Evolutionary conservation across 2,797 vertebrate genomes (phyloP).

Genomic region (Notoglanidium macrostoma): DNA sequence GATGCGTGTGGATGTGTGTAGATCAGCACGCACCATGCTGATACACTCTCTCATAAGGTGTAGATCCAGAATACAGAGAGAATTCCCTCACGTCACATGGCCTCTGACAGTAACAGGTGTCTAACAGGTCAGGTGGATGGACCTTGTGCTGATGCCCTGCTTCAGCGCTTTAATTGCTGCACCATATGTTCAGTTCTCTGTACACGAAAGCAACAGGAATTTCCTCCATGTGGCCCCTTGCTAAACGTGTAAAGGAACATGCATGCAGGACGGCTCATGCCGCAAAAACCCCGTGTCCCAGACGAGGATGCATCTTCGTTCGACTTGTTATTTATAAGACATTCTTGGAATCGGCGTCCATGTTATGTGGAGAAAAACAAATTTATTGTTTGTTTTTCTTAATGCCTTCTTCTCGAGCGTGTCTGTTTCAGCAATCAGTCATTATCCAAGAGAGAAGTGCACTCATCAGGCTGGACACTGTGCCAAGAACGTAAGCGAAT

Average conservation of each 20-base stretch:
- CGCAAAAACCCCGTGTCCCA: slow-evolving; percentile 49
- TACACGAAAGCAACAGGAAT: slow-evolving; percentile 8
- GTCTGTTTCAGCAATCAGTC: slow-evolving; percentile 67
- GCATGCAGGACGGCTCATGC: background rate
- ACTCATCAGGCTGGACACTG: slow-evolving; percentile 49
- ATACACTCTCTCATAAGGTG: background rate
- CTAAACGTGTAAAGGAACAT: slow-evolving; percentile 31
- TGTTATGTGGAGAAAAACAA: slow-evolving; percentile 49
- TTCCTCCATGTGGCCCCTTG: slow-evolving; percentile 14
- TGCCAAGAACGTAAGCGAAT: slow-evolving; percentile 50
- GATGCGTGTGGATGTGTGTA: background rate
- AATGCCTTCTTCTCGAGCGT: slow-evolving; percentile 42
- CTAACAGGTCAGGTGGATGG: slow-evolving; percentile 37
- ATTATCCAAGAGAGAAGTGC: slow-evolving; percentile 54
- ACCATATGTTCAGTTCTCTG: slow-evolving; percentile 9
- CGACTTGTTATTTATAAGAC: slow-evolving; percentile 65
- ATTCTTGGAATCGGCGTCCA: slow-evolving; percentile 62
- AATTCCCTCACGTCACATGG: slow-evolving; percentile 8
- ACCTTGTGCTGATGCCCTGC: slow-evolving; percentile 13
- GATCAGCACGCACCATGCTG: background rate
- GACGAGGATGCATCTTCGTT: slow-evolving; percentile 57
- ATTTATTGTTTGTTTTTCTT: slow-evolving; percentile 57
- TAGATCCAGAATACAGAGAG: slow-evolving; percentile 16
- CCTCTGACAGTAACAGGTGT: slow-evolving; percentile 25
- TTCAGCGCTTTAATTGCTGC: slow-evolving; percentile 12